Evolutionary conservation across 2,888 invertebrate genomes (phyloP), one percentile per base, ranked within the genome.

Genomic region (Apamea crenata): DNA sequence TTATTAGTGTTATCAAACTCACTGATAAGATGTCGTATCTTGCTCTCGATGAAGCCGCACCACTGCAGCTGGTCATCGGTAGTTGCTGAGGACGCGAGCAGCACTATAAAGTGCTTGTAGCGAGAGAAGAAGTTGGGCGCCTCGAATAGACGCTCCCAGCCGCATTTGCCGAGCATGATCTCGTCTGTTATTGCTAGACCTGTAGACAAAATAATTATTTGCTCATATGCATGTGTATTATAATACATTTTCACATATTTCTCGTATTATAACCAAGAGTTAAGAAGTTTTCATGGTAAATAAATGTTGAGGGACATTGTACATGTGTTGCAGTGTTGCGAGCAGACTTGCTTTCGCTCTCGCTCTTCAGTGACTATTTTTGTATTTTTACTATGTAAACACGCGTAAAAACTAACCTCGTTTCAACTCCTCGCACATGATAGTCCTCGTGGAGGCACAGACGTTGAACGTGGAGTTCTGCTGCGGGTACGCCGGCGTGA

Each of bases 381-480:
- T 2, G 8, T 25, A 67, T 50, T 71, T 36, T 36, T 63, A 7
- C 14, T 61, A 5, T 63, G 40, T 2, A 2, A 72, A 59, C 7
- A 16, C 14, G 2, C 10, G n/a, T 29, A 29, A 67, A 40, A 0
- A 88, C 94, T 97, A 93, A 92, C 98, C 99, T 78, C 98, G 97
- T 92, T 98, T 98, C 90, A 99, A 99, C 94, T 99, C 99, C 89
- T 99, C 98, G 95, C 98, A 98, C 97, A 99, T 99, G 87, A 99
- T 98, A 21, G 98, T 98, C 88, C 99, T 97, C 0, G 99, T 99
- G 7, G 99, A 99, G 40, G 98, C 97, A 0, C 99, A 99, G 8
- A 99, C 99, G 93, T 99, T 99, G 96, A 99, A 99, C 8, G 99
- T 99, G 5, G 99, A 99, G 96, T 99, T 99, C 96, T 99, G 99